Percentiles rank a stretch among this genome's conserved stretches.
These are phyloP conservation scores for Drosophila ficusphila DNA, from an alignment of 1,140 invertebrate genomes.

Conservation along the genomic window DNA sequence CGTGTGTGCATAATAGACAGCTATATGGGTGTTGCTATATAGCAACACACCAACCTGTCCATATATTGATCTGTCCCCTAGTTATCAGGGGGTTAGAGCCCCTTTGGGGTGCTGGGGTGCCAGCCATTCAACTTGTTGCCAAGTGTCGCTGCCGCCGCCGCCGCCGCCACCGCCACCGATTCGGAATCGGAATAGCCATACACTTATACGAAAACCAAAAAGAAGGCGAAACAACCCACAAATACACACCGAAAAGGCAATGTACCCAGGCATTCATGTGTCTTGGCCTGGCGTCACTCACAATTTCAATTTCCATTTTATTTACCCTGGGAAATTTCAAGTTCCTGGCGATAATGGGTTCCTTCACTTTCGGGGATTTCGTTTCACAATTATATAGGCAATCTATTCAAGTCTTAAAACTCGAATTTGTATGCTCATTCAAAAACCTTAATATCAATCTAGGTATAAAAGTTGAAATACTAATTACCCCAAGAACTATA, in stretches of 20 bases:
- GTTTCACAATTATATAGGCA: too few species aligned
- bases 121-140: constrained; percentile 70
- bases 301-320: constrained; percentile 40
- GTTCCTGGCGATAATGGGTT: background rate
- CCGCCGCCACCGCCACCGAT: constrained; percentile 29
- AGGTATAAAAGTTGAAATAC: too few species aligned
- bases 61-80: constrained; percentile 39
- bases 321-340: constrained; percentile 7
- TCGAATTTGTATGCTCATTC: too few species aligned
- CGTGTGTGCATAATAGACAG: constrained; percentile 11
- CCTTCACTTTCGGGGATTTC: background rate
- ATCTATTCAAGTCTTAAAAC: too few species aligned
- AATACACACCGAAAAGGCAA: constrained; percentile 36
- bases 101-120: constrained; percentile 18
- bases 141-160: constrained; percentile 50
- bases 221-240: constrained; percentile 19
- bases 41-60: background rate
- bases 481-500: too few species aligned
- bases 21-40: background rate
- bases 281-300: constrained; percentile 37
- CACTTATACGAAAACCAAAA: constrained; percentile 1
- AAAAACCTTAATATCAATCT: too few species aligned
- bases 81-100: constrained; percentile 41
- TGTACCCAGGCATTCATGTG: constrained; percentile 35
- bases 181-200: constrained; percentile 41